These are phyloP conservation scores for Eristalis pertinax DNA, from an alignment of 2,888 invertebrate genomes.

Conservation along the genomic window DNA sequence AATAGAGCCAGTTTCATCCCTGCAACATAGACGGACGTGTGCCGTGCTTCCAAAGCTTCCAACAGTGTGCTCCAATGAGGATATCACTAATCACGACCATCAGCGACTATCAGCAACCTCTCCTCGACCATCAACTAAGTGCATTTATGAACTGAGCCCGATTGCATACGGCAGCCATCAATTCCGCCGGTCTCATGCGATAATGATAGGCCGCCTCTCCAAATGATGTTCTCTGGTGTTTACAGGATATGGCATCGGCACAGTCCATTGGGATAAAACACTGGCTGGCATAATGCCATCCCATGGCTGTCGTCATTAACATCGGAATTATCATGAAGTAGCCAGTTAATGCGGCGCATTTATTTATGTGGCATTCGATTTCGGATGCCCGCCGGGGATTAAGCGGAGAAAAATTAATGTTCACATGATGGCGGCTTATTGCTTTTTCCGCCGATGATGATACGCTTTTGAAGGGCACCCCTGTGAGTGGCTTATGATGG, in stretches of 20 bases:
- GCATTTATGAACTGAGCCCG: neutral
- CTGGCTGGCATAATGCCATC: neutral
- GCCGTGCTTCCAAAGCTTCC: too few species aligned
- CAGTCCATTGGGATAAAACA: conserved; percentile 53
- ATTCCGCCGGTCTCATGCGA: conserved; percentile 22
- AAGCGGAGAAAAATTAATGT: conserved; percentile 34
- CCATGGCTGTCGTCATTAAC: conserved; percentile 37
- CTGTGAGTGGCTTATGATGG: conserved; percentile 10
- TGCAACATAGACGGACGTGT: too few species aligned
- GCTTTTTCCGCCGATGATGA: neutral
- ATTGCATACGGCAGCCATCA: neutral
- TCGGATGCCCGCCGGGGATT: conserved; percentile 25
- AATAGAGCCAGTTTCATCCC: too few species aligned
- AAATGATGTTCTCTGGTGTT: conserved; percentile 57
- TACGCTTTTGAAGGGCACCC: neutral
- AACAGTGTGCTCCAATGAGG: too few species aligned
- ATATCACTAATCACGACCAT: neutral
- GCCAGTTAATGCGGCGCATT: conserved; percentile 49
- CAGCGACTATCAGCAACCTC: neutral
- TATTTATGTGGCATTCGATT: conserved; percentile 39
- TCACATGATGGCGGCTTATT: neutral
- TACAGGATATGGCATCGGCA: conserved; percentile 33
- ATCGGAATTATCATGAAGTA: conserved; percentile 42
- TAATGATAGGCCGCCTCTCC: conserved; percentile 33
- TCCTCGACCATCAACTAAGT: neutral